Base-by-base conservation (phyloP, 1,140 invertebrate genomes). In the Drosophila subpulchrella region DNA sequence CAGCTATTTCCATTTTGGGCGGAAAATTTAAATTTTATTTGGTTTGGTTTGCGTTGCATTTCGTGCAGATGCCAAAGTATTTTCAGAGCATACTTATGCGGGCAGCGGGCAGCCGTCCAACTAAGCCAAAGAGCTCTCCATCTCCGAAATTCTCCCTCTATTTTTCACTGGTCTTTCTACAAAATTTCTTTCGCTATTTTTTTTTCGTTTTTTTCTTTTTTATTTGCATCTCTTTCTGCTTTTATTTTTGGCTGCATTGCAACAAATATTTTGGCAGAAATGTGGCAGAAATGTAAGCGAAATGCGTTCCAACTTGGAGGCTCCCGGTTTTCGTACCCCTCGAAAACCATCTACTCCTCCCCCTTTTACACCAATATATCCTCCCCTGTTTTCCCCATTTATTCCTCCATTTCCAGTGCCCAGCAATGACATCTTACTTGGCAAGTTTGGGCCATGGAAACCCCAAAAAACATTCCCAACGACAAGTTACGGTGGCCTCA, bases 281-380 rank as follows among this genome's bases (percentile, higher is more conserved):
- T 85, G 77, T 85, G 67, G 81, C 81, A 65, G 81, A 81, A 78
- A 86, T 85, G 78, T 86, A 58, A 75, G 75, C 82, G 78, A 84
- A 78, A 67, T 80, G 81, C 78, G 73, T 67, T 63, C 17, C 51
- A 36, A 70, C 39, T 57, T 44, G 57, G 20, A 38, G 32, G 41
- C 24, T 7, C 24, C 34, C 50, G 11, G 13, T 62, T 27, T 44
- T 32, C 12, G 15, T 3, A 30, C 12, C 30, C 36, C 24, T 11
- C 5, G 8, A 58, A 30, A 13, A 6, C 42, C 42, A 20, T 0
- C 8, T 11, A 3, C 17, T 32, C 13, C 42, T 24, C 15, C 24
- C 41, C 13, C 17, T 55, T 55, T 36, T 36, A 20, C 27, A 3
- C 34, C 24, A 15, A 41, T 48, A 27, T 36, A 17, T 12, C 17